A percentile compares a stretch with the other conserved stretches of the same genome.
Conservation (phyloP, 2,797 vertebrate genomes). For the Arrhamphus sclerolepis region DNA sequence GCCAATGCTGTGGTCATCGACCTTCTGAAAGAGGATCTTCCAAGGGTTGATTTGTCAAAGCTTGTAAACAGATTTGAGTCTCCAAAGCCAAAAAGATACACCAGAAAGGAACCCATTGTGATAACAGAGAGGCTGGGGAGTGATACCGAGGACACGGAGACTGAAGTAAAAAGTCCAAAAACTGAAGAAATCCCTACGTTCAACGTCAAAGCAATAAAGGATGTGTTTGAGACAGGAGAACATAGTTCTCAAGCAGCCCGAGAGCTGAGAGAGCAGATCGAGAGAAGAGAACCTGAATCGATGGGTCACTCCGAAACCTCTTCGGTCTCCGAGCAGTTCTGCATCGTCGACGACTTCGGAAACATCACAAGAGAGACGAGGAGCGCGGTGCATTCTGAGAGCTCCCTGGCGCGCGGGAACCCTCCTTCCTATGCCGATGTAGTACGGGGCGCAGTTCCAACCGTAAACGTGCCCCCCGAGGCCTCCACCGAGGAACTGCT, state of each 20-base stretch:
- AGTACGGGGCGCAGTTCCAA: slow-evolving; percentile 83
- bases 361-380: slow-evolving; percentile 69
- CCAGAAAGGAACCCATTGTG: slow-evolving; percentile 78
- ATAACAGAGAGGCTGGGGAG: slow-evolving; percentile 80
- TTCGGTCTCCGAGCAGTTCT: slow-evolving; percentile 77
- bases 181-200: slow-evolving; percentile 78
- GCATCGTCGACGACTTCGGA: slow-evolving; percentile 79
- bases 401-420: slow-evolving; percentile 75
- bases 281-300: slow-evolving; percentile 75
- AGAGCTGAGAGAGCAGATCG: slow-evolving; percentile 78
- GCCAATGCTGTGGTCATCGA: slow-evolving; percentile 48
- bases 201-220: slow-evolving; percentile 83
- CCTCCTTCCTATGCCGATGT: slow-evolving; percentile 94
- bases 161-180: slow-evolving; percentile 59
- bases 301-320: slow-evolving; percentile 67
- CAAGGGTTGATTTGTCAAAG: slow-evolving; percentile 78
- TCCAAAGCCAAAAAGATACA: slow-evolving; percentile 75
- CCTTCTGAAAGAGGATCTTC: slow-evolving; percentile 77
- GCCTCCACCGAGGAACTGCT: slow-evolving; percentile 84
- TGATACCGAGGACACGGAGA: slow-evolving; percentile 76
- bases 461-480: slow-evolving; percentile 77
- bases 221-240: slow-evolving; percentile 85
- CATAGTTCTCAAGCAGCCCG: slow-evolving; percentile 77
- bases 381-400: slow-evolving; percentile 71
- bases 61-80: slow-evolving; percentile 83